phyloP scores from a whole-genome alignment of 2,888 invertebrate species.

The Aproaerema taeniolella region DNA sequence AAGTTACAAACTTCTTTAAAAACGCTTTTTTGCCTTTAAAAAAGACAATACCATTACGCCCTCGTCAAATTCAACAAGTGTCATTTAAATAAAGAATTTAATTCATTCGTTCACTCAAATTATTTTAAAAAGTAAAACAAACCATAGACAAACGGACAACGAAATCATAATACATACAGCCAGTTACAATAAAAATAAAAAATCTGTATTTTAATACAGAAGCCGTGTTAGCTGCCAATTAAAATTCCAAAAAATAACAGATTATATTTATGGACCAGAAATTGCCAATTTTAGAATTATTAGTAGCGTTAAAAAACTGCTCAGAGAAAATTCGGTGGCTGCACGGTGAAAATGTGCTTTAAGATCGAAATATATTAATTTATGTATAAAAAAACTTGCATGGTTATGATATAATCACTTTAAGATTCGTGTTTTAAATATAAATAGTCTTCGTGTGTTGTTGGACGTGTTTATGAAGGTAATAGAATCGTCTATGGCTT shows the following conservation, averaged over 20 bases:
- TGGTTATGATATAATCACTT: conserved; percentile 27
- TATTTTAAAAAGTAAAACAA: conserved; percentile 1
- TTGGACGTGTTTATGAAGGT: conserved; percentile 30
- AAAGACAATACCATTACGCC: conserved; percentile 1
- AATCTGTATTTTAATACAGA: conserved; percentile 17
- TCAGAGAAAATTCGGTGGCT: conserved; percentile 27
- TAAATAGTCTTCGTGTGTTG: conserved; percentile 48
- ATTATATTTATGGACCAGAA: conserved; percentile 50
- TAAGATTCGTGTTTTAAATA: conserved; percentile 29
- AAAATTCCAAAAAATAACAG: conserved; percentile 25
- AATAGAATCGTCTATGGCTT: conserved; percentile 42
- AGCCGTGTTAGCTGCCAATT: conserved; percentile 24
- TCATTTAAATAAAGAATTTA: not conserved
- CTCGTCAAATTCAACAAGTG: not conserved
- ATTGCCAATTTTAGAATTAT: conserved; percentile 56
- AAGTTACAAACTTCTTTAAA: too few species aligned
- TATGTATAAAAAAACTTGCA: conserved; percentile 13
- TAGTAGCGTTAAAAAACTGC: conserved; percentile 29
- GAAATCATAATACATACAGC: conserved; percentile 8
- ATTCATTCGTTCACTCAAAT: not conserved
- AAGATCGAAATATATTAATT: conserved; percentile 16
- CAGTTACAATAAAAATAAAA: conserved; percentile 14
- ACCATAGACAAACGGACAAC: conserved; percentile 22
- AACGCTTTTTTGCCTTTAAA: too few species aligned
- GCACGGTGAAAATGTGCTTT: conserved; percentile 29